A percentile compares a stretch with the other conserved stretches of the same genome.
Evolutionary conservation across 1,140 invertebrate genomes (phyloP).

Genomic region (Macrobrachium nipponense): DNA sequence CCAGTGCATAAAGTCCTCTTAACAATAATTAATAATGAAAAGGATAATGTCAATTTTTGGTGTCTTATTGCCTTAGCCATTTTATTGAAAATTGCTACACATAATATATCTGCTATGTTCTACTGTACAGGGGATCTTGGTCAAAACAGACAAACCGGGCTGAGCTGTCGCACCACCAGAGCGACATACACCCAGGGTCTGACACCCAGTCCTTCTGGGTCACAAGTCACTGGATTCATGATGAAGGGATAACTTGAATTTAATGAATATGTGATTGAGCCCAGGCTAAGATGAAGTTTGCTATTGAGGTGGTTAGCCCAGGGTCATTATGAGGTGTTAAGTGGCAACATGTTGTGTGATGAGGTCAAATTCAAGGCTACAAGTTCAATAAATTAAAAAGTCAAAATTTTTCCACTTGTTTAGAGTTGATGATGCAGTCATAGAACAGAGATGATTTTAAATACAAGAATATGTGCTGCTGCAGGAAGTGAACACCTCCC

Average conservation of each 20-base stretch:
- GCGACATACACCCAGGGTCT: slow-evolving; percentile 51
- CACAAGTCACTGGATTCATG: slow-evolving; percentile 21
- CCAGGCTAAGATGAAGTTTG: slow-evolving; percentile 17
- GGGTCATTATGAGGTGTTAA: slow-evolving; percentile 34
- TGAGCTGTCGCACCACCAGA: slow-evolving; percentile 57
- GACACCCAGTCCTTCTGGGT: slow-evolving; percentile 27
- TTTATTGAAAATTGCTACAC: slow-evolving; percentile 63
- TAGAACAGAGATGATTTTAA: background rate
- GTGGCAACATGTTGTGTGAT: slow-evolving; percentile 29
- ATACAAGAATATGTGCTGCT: slow-evolving; percentile 3
- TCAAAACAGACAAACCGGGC: slow-evolving; percentile 58
- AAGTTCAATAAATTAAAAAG: slow-evolving; percentile 45
- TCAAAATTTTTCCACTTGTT: slow-evolving; percentile 13
- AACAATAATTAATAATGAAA: background rate
- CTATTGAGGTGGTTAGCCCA: slow-evolving; percentile 23
- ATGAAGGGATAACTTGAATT: slow-evolving; percentile 20
- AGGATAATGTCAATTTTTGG: slow-evolving; percentile 49
- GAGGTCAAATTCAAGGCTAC: slow-evolving; percentile 15
- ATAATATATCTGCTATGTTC: slow-evolving; percentile 63
- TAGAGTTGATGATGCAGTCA: background rate
- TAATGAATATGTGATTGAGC: background rate
- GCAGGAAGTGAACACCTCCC: slow-evolving; percentile 34
- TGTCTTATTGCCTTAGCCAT: slow-evolving; percentile 63
- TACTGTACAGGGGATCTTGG: slow-evolving; percentile 62
- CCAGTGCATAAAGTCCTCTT: too few relatives aligned